Base-by-base conservation (phyloP, 2,113 vertebrate species). In the Semicossyphus pulcher region DNA sequence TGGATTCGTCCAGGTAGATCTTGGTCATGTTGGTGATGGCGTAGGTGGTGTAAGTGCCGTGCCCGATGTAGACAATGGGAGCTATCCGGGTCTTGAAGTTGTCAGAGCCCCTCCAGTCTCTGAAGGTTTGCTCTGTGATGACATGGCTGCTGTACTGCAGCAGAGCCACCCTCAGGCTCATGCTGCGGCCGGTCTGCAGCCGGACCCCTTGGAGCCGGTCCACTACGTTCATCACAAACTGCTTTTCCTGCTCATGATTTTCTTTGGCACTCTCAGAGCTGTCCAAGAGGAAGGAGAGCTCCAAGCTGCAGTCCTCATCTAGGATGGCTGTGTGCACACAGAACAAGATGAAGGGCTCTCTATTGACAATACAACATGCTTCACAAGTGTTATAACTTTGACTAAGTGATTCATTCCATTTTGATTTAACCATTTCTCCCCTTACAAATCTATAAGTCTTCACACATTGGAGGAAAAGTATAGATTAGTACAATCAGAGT, bases 101-200 rank as follows among this genome's bases (percentile, higher is more conserved):
- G 36, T 95, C 94, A 0, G 87, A 82, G 56, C 95, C 96, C 66
- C 81, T 93, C 96, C 96, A 98, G 73, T 96, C 92, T 58, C 73
- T 93, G 86, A 97, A 95, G 7, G 92, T 94, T 81, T 96, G 96
- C 77, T 96, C 96, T n/a, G 92, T 94, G 69, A 90, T 91, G 18
- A 97, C 95, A 1, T 95, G 94, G 72, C 96, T 98, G 90, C 96
- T 97, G 86, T 96, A 98, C 92, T 98, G 96, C 28, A 98, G 91
- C 64, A 97, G 83, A 21, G 95, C 95, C 71, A 94, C 95, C 73
- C 92, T 94, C 90, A 94, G 93, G 59, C 86, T 95, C 65, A 97
- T 78, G 2, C 88, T 76, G 26, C 89, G 95, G n/a, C 94, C 92
- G 3, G 92, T 94, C 60, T 84, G 92, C 68, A 97, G 93, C 34